Base-by-base conservation (phyloP, 2,888 invertebrate species). In the Drosophila ezoana region DNA sequence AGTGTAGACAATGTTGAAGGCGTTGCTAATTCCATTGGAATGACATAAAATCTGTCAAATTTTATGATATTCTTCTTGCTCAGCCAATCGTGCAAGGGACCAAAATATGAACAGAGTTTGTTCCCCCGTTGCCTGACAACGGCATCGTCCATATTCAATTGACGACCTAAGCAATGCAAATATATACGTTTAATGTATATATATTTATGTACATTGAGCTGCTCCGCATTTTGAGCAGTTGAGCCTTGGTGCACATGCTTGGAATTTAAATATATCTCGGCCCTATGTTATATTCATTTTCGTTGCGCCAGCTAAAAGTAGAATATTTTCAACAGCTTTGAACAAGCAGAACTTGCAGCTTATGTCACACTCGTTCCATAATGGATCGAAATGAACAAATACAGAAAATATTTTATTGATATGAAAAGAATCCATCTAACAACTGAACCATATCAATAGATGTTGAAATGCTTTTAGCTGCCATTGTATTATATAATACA, bases 21-120 rank as follows among this genome's bases (percentile, higher is more conserved):
- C 63, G 44, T 64, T 61, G 23, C 44, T 40, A 60, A 66, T 61
- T 49, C 61, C 37, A 37, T 20, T 20, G 14, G 18, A 56, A 43
- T 43, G 38, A 33, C 62, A 44, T 44, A 45, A 59, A 56, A 66
- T 57, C 52, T 70, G 70, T 60, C 71, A 59, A 59, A 59, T 60
- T 71, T 66, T 54, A 66, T 44, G 43, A 61, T 52, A 61, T 72
- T 72, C 61, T 66, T 56, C 33, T 47, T 66, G 72, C 20, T 18
- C 54, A 71, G n/a, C 18, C 58, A 70, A 20, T 53, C 58, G 64
- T 53, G 40, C 16, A 32, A 43, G n/a, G 37, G 37, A 35, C 38
- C 38, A 28, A 41, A 62, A 61, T n/a, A 32, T 32, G 44, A 20
- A n/a, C 35, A 23, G 10, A 59, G 32, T 49, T 37, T 13, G 10